A percentile compares a stretch with the other conserved stretches of the same genome.
phyloP scores from a whole-genome alignment of 1,140 invertebrate species.

The Drosophila willistoni region DNA sequence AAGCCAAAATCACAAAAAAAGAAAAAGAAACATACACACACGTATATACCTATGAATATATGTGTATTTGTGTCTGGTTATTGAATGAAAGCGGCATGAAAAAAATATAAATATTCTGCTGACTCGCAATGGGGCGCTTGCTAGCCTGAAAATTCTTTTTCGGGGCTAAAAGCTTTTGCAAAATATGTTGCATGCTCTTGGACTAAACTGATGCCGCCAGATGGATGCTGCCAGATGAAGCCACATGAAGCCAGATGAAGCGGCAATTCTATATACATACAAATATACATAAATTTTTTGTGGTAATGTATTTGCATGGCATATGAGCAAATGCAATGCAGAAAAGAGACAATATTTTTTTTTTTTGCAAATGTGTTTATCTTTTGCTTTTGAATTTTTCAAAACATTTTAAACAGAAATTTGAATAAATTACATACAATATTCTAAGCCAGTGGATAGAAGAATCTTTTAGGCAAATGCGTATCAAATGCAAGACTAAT shows the following conservation, averaged over 20 bases:
- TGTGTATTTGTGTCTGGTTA: constrained; percentile 23
- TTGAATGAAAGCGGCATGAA: constrained; percentile 43
- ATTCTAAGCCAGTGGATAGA: neutral
- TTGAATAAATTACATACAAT: neutral
- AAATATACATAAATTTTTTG: neutral
- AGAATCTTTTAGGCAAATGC: neutral
- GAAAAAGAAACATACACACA: constrained; percentile 12
- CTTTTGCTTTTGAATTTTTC: neutral
- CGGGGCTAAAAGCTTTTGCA: constrained; percentile 27
- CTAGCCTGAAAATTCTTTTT: constrained; percentile 30
- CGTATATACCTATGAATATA: constrained; percentile 7
- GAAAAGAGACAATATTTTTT: neutral
- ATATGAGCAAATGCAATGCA: constrained; percentile 35
- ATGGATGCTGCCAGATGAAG: constrained; percentile 11
- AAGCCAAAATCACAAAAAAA: constrained; percentile 39
- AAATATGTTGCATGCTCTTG: constrained; percentile 13
- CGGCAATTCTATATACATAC: neutral
- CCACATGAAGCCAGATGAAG: constrained; percentile 17
- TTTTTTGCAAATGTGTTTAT: constrained; percentile 10
- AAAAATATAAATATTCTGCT: constrained; percentile 36
- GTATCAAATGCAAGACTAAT: neutral
- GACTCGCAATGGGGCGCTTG: constrained; percentile 19
- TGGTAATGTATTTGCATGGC: constrained; percentile 8
- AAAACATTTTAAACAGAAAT: neutral
- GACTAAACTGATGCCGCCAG: constrained; percentile 7